Percentiles rank a stretch among this genome's conserved stretches.
Conservation (phyloP, 2,797 vertebrate genomes). For the Propithecus deckenii region DNA sequence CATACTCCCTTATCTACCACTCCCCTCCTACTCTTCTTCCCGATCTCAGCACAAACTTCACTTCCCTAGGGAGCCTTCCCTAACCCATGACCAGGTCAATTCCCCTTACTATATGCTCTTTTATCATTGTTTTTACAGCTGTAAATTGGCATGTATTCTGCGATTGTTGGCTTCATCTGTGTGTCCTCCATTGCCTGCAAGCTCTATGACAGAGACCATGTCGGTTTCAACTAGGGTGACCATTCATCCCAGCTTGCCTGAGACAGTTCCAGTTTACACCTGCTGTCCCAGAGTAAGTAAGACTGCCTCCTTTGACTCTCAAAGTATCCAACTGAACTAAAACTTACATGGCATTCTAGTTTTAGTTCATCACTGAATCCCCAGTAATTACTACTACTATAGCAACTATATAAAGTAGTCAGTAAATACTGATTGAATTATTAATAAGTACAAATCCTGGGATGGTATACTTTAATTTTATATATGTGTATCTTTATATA, state of each 20-base stretch:
- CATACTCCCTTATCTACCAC: not conserved
- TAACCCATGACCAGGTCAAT: not conserved
- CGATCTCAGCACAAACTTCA: not conserved
- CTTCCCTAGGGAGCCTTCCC: not conserved
- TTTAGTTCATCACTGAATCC: not conserved
- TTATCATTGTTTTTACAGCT: not conserved
- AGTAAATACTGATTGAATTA: not conserved
- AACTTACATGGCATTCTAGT: not conserved
- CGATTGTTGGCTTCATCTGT: not conserved
- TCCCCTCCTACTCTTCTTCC: not conserved
- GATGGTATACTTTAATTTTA: not conserved
- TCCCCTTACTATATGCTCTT: not conserved
- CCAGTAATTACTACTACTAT: not conserved
- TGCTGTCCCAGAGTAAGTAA: not conserved
- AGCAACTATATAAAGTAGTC: not conserved
- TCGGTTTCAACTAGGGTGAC: not conserved
- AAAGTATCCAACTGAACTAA: not conserved
- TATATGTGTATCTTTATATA: not conserved
- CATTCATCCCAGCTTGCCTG: not conserved
- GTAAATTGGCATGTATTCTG: not conserved
- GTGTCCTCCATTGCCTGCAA: not conserved
- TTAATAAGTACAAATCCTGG: not conserved
- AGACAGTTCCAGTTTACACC: not conserved
- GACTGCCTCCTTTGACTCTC: not conserved
- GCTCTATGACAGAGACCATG: not conserved